These are phyloP conservation scores for Salmo trutta DNA, from an alignment of 2,797 vertebrate species.

Conservation along the genomic window DNA sequence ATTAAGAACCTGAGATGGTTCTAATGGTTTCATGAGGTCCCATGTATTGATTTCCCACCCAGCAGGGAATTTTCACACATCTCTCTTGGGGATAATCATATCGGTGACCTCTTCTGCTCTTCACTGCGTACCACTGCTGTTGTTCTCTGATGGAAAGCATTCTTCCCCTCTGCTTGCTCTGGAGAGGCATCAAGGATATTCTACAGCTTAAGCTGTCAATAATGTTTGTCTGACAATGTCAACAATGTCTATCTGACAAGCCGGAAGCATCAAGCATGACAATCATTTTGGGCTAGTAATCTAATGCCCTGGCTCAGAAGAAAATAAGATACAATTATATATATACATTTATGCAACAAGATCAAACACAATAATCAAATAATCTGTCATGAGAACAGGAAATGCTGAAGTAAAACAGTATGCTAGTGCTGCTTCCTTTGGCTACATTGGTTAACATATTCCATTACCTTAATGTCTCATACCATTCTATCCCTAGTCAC, in stretches of 20 bases:
- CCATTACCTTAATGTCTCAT: slow-evolving; percentile 10
- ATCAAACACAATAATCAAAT: slow-evolving; percentile 3
- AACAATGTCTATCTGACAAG: slow-evolving; percentile 45
- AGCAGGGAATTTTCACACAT: slow-evolving; percentile 59
- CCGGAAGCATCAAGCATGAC: slow-evolving; percentile 32
- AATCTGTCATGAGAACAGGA: neutral
- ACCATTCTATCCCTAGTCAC: slow-evolving; percentile 51
- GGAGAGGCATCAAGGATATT: slow-evolving; percentile 54
- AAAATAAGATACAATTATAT: neutral
- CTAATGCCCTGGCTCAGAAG: slow-evolving; percentile 12
- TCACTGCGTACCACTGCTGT: neutral
- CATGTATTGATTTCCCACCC: slow-evolving; percentile 73
- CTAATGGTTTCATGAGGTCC: slow-evolving; percentile 76
- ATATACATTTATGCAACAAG: slow-evolving; percentile 2
- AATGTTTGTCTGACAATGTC: slow-evolving; percentile 44
- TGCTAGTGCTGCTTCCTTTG: neutral
- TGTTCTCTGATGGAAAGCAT: slow-evolving; percentile 4
- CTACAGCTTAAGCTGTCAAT: slow-evolving; percentile 21
- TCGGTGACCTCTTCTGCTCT: slow-evolving; percentile 63
- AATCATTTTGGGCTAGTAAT: slow-evolving; percentile 42
- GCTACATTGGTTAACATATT: neutral
- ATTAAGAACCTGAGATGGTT: slow-evolving; percentile 73
- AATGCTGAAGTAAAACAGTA: neutral
- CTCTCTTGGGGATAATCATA: slow-evolving; percentile 70
- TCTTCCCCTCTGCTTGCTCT: slow-evolving; percentile 18